Conservation (phyloP, 2,113 vertebrate genomes). For the Myocastor coypus region DNA sequence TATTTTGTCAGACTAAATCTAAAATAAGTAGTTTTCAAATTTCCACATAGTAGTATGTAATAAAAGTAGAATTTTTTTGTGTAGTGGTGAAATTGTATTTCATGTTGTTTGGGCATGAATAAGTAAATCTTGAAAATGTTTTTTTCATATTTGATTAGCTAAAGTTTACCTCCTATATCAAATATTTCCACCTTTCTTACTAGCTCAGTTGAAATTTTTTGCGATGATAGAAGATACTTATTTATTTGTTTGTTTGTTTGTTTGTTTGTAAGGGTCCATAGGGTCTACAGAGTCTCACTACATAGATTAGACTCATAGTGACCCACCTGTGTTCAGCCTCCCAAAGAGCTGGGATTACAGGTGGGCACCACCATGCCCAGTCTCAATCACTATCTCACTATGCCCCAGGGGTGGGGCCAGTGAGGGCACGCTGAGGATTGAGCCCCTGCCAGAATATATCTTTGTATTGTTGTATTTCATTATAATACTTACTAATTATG, state of each 20-base stretch:
- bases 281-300: no score
- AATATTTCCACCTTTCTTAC: not conserved
- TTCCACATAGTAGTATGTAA: not conserved
- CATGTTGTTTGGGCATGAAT: not conserved
- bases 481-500: not conserved
- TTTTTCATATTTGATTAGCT: not conserved
- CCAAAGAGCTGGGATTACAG: no score
- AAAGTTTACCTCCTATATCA: not conserved
- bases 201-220: not conserved
- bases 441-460: not conserved
- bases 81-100: constrained; percentile 2
- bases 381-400: no score
- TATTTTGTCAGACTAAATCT: constrained; percentile 42
- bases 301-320: no score
- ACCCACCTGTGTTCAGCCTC: no score
- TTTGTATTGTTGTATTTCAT: not conserved
- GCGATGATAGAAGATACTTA: not conserved
- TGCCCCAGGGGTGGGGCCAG: no score
- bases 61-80: not conserved
- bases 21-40: constrained; percentile 42
- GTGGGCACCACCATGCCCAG: no score
- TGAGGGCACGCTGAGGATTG: no score
- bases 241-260: not conserved
- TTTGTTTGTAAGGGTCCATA: no score
- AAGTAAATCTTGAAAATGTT: not conserved